Conservation (phyloP, 2,888 invertebrate genomes). For the Tiphia femorata region DNA sequence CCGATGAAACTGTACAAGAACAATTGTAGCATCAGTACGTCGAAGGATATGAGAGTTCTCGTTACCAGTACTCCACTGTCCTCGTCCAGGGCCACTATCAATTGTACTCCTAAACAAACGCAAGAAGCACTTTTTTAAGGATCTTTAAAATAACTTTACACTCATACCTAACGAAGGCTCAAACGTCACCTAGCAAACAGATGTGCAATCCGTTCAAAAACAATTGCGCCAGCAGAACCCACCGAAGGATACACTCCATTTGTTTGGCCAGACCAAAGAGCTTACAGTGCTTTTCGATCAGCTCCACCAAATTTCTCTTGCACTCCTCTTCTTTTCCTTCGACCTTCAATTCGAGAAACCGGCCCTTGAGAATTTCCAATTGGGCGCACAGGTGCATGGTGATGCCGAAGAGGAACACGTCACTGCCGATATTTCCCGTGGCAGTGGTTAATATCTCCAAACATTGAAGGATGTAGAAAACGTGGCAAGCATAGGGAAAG, state of each 20-base stretch:
- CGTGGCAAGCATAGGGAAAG: too few relatives aligned
- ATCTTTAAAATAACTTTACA: neutral
- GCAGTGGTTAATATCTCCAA: conserved; percentile 5
- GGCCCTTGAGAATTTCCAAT: conserved; percentile 45
- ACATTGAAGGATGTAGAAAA: conserved; percentile 3
- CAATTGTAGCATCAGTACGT: neutral
- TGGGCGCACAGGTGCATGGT: conserved; percentile 61
- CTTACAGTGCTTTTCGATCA: conserved; percentile 35
- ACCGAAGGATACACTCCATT: conserved; percentile 33
- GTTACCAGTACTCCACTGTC: neutral
- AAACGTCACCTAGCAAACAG: conserved; percentile 33
- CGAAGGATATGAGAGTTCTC: neutral
- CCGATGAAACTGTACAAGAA: conserved; percentile 3
- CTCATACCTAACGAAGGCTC: neutral
- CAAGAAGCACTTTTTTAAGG: neutral
- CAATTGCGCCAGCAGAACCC: conserved; percentile 40
- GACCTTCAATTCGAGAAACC: neutral
- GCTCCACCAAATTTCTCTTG: neutral
- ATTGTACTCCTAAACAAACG: conserved; percentile 2
- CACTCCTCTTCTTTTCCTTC: neutral
- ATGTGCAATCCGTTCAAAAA: conserved; percentile 28
- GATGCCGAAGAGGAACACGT: conserved; percentile 54
- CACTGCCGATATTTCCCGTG: conserved; percentile 33
- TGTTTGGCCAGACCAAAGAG: conserved; percentile 28
- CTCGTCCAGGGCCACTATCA: neutral